Percentiles rank a stretch among this genome's conserved stretches.
phyloP scores from a whole-genome alignment of 2,797 vertebrate species.

The Argentina silus region DNA sequence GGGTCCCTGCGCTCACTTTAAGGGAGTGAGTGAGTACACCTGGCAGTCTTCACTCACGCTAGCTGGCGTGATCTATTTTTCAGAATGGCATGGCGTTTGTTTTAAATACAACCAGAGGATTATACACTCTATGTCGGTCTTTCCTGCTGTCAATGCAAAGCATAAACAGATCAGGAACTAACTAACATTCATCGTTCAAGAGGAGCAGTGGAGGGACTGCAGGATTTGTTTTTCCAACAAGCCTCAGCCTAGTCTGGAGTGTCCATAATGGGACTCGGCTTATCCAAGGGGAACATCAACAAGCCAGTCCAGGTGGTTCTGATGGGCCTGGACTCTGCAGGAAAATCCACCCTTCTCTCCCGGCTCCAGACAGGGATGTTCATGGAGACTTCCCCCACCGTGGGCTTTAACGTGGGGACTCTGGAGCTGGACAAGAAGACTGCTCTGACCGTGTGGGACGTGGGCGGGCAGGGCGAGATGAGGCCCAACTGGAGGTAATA shows the following conservation, averaged over 20 bases:
- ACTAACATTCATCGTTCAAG: neutral
- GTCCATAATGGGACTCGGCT: constrained; percentile 70
- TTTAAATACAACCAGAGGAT: neutral
- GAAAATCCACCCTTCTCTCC: constrained; percentile 66
- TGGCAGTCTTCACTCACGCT: neutral
- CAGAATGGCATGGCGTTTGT: neutral
- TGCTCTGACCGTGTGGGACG: constrained; percentile 85
- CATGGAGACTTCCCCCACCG: constrained; percentile 83
- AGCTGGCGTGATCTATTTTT: neutral
- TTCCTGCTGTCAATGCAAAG: neutral
- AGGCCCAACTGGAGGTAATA: constrained; percentile 81
- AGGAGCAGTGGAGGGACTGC: neutral
- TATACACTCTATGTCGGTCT: neutral
- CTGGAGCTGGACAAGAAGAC: constrained; percentile 76
- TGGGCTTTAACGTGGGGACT: constrained; percentile 89
- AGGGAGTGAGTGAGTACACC: neutral
- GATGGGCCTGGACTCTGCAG: constrained; percentile 72
- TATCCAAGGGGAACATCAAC: constrained; percentile 60
- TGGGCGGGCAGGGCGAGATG: constrained; percentile 84
- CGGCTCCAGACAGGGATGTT: constrained; percentile 61
- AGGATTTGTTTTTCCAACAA: neutral
- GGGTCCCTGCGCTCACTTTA: neutral
- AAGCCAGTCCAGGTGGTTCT: constrained; percentile 63
- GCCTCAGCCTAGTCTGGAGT: neutral
- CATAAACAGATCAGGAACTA: neutral